A percentile compares a stretch with the other conserved stretches of the same genome.
Evolutionary conservation across 2,797 vertebrate species (phyloP).

Genomic region (Protonibea diacanthus): DNA sequence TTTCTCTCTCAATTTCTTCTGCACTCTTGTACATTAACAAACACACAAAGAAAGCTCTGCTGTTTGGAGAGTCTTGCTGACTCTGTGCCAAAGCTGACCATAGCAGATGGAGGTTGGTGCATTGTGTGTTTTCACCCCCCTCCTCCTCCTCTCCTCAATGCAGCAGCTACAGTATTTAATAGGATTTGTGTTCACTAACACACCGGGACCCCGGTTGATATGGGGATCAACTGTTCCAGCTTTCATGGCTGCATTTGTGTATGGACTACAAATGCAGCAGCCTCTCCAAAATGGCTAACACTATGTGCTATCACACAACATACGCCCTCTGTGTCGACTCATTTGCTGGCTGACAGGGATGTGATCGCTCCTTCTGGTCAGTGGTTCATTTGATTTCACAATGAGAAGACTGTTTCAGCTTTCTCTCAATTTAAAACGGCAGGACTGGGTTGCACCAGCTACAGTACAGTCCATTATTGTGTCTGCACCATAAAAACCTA

Average conservation of each 20-base stretch:
- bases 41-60: constrained; percentile 25
- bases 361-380: constrained; percentile 57
- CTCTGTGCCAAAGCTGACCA: constrained; percentile 57
- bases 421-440: constrained; percentile 8
- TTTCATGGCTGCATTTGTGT: constrained; percentile 47
- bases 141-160: background rate
- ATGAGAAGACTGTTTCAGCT: background rate
- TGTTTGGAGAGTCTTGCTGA: constrained; percentile 46
- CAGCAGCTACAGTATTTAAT: constrained; percentile 60
- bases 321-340: constrained; percentile 45
- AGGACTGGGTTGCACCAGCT: background rate
- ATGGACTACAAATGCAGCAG: constrained; percentile 45
- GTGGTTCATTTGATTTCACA: constrained; percentile 41
- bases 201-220: constrained; percentile 45
- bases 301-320: constrained; percentile 56
- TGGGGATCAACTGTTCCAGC: constrained; percentile 43
- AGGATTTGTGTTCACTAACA: constrained; percentile 59
- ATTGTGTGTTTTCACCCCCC: constrained; percentile 4
- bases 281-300: constrained; percentile 44
- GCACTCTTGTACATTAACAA: constrained; percentile 11
- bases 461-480: constrained; percentile 2
- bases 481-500: background rate
- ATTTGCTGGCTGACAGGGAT: constrained; percentile 45
- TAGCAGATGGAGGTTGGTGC: constrained; percentile 67
- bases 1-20: constrained; percentile 26